Evolutionary conservation across 1,140 invertebrate genomes (phyloP), one percentile per base, ranked within the genome.

Genomic region (Globodera rostochiensis): DNA sequence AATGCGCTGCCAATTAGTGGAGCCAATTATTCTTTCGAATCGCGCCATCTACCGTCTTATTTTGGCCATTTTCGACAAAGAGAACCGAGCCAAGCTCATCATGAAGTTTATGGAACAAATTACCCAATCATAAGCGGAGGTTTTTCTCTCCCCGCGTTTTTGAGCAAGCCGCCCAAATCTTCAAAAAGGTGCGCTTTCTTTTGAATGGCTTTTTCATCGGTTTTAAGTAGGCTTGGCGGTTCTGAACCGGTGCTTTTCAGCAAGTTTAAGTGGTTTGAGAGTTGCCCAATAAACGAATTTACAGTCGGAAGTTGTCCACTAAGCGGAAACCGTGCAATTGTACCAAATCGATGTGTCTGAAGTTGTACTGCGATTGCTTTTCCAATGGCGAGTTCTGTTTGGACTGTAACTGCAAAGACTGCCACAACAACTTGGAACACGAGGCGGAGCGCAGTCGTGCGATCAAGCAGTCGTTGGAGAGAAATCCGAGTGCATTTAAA

Each of bases 291-390:
- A 36, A 36, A 36, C 25, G 25, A 36, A 25, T 11, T 45, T 71
- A 15, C n/a, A 89, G 87, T 70, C 85, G 89, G 70, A 87, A 87
- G 47, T 45, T 60, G 11, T 60, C 82, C 25, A 83, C 87, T 8
- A 86, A 89, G 47, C 74, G 95, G 77, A 97, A 97, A 91, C 95
- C 96, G 13, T 99, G 97, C 90, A 99, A 99, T 90, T 99, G 97
- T 91, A 98, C 96, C 60, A 98, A 98, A 91, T 98, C 96, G 6
- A 96, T 98, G 91, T 99, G 97, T 90, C 92, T 99, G 47, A 99
- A 99, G 92, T 91, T 99, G 91, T 95, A 99, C 91, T 99, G 98
- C 91, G 97, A 99, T 90, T 99, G 98, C 91, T 99, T 99, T 92
- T 97, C 97, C 0, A 98, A 98, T 91, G 97, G 98, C 36, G 97